These are phyloP conservation scores for Phortica variegata DNA, from an alignment of 1,140 invertebrate genomes.

Conservation along the genomic window DNA sequence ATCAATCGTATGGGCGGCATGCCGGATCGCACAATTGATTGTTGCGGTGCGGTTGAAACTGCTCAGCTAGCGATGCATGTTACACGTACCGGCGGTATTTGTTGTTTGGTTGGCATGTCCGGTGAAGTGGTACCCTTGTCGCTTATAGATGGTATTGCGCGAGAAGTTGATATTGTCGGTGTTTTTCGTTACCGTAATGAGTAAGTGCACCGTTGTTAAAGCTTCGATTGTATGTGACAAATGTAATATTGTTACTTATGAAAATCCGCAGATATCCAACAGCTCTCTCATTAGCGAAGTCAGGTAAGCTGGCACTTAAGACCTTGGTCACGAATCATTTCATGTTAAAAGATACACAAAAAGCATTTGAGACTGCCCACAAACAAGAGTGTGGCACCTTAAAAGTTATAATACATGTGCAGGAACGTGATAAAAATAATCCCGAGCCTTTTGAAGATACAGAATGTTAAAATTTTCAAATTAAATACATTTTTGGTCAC, in stretches of 20 bases:
- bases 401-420: slow-evolving; percentile 91
- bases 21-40: slow-evolving; percentile 84
- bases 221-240: too few relatives aligned
- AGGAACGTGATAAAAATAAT: slow-evolving; percentile 62
- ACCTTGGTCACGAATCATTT: slow-evolving; percentile 90
- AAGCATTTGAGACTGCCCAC: slow-evolving; percentile 85
- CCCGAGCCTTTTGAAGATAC: too few relatives aligned
- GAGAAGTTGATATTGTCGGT: slow-evolving; percentile 89
- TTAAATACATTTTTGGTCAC: too few relatives aligned
- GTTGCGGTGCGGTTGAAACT: slow-evolving; percentile 79
- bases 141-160: slow-evolving; percentile 72
- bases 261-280: slow-evolving; percentile 66
- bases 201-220: too few relatives aligned
- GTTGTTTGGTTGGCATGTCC: slow-evolving; percentile 82
- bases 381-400: slow-evolving; percentile 70
- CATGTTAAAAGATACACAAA: slow-evolving; percentile 75
- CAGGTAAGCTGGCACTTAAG: slow-evolving; percentile 82
- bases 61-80: slow-evolving; percentile 70
- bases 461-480: too few relatives aligned
- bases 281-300: slow-evolving; percentile 80
- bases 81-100: slow-evolving; percentile 81
- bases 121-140: slow-evolving; percentile 80
- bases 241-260: background rate
- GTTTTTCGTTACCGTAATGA: slow-evolving; percentile 91
- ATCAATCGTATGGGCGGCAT: slow-evolving; percentile 65